These are phyloP conservation scores for Cromileptes altivelis DNA, from an alignment of 2,113 vertebrate species.

Conservation along the genomic window DNA sequence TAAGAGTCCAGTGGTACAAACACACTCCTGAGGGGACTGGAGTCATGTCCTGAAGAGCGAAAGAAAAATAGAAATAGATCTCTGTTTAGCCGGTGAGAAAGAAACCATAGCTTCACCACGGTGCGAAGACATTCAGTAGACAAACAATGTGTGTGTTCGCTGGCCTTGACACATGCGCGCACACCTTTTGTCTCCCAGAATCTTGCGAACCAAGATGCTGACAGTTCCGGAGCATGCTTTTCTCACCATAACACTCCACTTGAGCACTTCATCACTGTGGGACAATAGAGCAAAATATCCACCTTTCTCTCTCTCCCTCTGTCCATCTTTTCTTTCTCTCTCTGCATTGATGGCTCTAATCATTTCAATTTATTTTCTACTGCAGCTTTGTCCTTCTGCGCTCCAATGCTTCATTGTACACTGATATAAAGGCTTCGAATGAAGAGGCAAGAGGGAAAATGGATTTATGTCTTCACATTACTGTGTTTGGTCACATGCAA, in stretches of 20 bases:
- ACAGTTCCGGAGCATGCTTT: slow-evolving; percentile 62
- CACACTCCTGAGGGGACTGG: slow-evolving; percentile 20
- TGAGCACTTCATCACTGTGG: slow-evolving; percentile 44
- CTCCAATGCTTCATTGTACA: slow-evolving; percentile 26
- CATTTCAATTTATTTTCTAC: slow-evolving; percentile 58
- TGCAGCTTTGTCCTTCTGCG: slow-evolving; percentile 26
- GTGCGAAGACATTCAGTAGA: slow-evolving; percentile 51
- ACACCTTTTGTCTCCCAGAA: slow-evolving; percentile 73
- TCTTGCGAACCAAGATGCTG: slow-evolving; percentile 64
- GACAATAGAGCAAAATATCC: slow-evolving; percentile 60
- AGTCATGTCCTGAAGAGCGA: slow-evolving; percentile 38
- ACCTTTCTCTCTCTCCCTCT: slow-evolving; percentile 36
- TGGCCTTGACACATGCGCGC: slow-evolving; percentile 58
- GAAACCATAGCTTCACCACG: slow-evolving; percentile 26
- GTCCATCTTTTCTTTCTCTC: slow-evolving; percentile 23
- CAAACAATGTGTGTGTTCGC: slow-evolving; percentile 7
- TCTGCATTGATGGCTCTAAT: slow-evolving; percentile 39
- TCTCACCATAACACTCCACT: slow-evolving; percentile 64
- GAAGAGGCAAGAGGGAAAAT: slow-evolving; percentile 24
- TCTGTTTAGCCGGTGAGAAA: slow-evolving; percentile 4
- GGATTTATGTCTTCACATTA: not conserved
- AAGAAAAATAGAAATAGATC: slow-evolving; percentile 46
- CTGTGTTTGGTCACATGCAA: slow-evolving; percentile 28
- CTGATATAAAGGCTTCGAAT: slow-evolving; percentile 43
- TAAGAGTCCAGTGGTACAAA: not conserved